Evolutionary conservation across 2,113 vertebrate species (phyloP).

Genomic region (Girardinichthys multiradiatus): DNA sequence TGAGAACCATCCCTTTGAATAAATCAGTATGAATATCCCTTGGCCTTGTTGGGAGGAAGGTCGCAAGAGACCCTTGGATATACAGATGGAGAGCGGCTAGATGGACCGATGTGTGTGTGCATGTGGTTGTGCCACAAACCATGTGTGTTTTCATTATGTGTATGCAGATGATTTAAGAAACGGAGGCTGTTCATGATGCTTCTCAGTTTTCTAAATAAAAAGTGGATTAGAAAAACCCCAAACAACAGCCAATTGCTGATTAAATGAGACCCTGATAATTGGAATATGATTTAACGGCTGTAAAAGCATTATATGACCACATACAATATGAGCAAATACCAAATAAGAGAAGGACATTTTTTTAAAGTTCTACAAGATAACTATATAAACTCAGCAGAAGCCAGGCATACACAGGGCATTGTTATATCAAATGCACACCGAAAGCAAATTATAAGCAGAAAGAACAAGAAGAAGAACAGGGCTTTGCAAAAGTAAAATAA

Average conservation of each 20-base stretch:
- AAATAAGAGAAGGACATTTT: background rate
- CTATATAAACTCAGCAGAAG: background rate
- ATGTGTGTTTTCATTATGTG: conserved; percentile 29
- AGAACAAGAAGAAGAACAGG: background rate
- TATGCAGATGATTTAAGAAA: conserved; percentile 49
- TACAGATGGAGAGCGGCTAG: conserved; percentile 63
- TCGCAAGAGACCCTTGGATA: conserved; percentile 73
- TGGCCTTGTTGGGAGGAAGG: conserved; percentile 77
- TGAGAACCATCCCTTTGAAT: conserved; percentile 79
- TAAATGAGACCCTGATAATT: conserved; percentile 6
- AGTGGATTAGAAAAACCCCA: background rate
- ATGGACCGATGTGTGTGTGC: conserved; percentile 46
- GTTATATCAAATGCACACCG: no score
- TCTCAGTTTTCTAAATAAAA: conserved; percentile 19
- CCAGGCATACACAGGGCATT: background rate
- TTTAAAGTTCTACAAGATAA: background rate
- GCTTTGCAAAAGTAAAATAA: background rate
- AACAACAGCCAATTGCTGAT: conserved; percentile 17
- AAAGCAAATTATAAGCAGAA: background rate
- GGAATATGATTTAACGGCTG: conserved; percentile 16
- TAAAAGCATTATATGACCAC: background rate
- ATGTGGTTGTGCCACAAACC: conserved; percentile 1
- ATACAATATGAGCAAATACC: background rate
- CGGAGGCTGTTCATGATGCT: conserved; percentile 17
- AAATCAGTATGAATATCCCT: conserved; percentile 77